Evolutionary conservation across 2,797 vertebrate genomes (phyloP).

Genomic region (Sparidentex hasta): DNA sequence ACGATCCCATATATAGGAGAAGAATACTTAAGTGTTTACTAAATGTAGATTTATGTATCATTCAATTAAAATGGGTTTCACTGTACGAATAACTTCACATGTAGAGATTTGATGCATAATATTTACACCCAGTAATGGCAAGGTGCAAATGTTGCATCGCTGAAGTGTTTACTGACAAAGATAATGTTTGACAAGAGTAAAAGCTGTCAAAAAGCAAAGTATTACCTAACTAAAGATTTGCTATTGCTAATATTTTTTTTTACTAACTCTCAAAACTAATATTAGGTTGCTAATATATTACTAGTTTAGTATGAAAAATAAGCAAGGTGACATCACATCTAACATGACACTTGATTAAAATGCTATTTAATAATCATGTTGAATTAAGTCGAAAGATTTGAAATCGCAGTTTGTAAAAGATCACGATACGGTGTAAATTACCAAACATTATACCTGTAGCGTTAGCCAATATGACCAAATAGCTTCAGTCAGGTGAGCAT

Average conservation of each 20-base stretch:
- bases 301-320: background rate
- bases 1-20: no score
- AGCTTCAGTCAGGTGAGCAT: background rate
- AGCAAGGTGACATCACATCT: background rate
- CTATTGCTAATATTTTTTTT: no score
- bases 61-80: background rate
- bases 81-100: background rate
- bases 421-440: background rate
- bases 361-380: background rate
- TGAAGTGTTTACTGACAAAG: background rate
- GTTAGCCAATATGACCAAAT: background rate
- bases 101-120: background rate
- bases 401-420: background rate
- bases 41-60: background rate
- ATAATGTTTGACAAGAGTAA: no score
- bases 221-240: no score
- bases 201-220: no score
- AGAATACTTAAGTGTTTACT: no score
- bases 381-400: background rate
- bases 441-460: no score
- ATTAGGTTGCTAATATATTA: background rate
- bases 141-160: background rate
- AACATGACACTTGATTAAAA: background rate
- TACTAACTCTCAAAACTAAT: no score
- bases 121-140: background rate